phyloP scores from a whole-genome alignment of 2,113 vertebrate species.

The Limanda limanda region DNA sequence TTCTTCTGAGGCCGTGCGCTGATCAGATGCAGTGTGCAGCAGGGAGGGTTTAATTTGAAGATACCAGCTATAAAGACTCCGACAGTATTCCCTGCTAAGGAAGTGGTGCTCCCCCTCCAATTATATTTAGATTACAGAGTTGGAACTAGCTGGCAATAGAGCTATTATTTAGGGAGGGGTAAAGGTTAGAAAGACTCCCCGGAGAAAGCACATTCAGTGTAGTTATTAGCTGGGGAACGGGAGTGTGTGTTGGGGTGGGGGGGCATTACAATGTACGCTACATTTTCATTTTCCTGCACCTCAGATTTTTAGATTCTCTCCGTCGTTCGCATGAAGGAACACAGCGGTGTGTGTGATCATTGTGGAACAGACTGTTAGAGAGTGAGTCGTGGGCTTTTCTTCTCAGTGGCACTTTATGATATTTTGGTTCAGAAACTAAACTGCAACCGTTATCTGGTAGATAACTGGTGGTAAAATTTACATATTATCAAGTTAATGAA shows the following conservation, averaged over 20 bases:
- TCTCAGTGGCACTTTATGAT: neutral
- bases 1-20: neutral
- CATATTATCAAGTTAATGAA: neutral
- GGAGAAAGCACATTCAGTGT: slow-evolving; percentile 50
- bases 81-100: slow-evolving; percentile 53
- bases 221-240: slow-evolving; percentile 67
- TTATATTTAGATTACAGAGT: slow-evolving; percentile 76
- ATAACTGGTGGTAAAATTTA: neutral
- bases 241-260: neutral
- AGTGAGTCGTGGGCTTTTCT: neutral
- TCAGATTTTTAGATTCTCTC: slow-evolving; percentile 11
- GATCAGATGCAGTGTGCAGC: slow-evolving; percentile 48
- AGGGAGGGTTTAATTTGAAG: slow-evolving; percentile 65
- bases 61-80: slow-evolving; percentile 42
- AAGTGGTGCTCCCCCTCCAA: slow-evolving; percentile 66
- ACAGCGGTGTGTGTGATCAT: neutral
- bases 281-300: slow-evolving; percentile 41
- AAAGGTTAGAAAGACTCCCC: slow-evolving; percentile 70
- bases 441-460: neutral
- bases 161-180: slow-evolving; percentile 70
- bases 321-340: slow-evolving; percentile 5
- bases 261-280: slow-evolving; percentile 43
- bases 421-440: neutral
- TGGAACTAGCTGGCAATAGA: slow-evolving; percentile 44
- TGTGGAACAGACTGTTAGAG: neutral